Percentiles rank a stretch among this genome's conserved stretches.
Evolutionary conservation across 2,888 invertebrate species (phyloP).

Genomic region (Meteorus cinctellus): DNA sequence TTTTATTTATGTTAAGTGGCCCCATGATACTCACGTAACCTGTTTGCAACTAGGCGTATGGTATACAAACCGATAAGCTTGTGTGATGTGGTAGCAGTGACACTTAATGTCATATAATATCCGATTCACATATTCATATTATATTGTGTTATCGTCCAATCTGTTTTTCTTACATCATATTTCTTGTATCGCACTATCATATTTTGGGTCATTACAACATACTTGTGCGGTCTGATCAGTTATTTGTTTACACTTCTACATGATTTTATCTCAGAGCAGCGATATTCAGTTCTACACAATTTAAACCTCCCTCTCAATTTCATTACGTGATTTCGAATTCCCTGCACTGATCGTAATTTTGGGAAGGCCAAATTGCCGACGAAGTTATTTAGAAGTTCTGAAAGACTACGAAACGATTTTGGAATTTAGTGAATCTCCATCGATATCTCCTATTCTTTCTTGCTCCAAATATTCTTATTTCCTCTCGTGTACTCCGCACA

Average conservation of each 20-base stretch:
- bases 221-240: constrained; percentile 6
- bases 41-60: constrained; percentile 18
- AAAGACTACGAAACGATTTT: neutral
- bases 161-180: constrained; percentile 15
- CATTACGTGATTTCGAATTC: neutral
- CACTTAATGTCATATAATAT: neutral
- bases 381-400: neutral
- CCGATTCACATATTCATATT: constrained; percentile 7
- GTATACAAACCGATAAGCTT: neutral
- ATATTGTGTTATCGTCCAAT: constrained; percentile 17
- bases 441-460: constrained; percentile 22
- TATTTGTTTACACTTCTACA: neutral
- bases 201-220: constrained; percentile 5
- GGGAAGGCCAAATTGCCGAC: neutral
- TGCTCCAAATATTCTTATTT: constrained; percentile 31
- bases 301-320: neutral
- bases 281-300: neutral
- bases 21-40: constrained; percentile 48
- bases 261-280: neutral
- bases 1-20: constrained; percentile 45
- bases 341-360: neutral
- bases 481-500: neutral
- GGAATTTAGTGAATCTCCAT: constrained; percentile 15
- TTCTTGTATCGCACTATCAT: neutral
- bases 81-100: constrained; percentile 11